Percentiles rank a stretch among this genome's conserved stretches.
These are phyloP conservation scores for Eristalis intricaria DNA, from an alignment of 2,888 invertebrate species.

Conservation along the genomic window DNA sequence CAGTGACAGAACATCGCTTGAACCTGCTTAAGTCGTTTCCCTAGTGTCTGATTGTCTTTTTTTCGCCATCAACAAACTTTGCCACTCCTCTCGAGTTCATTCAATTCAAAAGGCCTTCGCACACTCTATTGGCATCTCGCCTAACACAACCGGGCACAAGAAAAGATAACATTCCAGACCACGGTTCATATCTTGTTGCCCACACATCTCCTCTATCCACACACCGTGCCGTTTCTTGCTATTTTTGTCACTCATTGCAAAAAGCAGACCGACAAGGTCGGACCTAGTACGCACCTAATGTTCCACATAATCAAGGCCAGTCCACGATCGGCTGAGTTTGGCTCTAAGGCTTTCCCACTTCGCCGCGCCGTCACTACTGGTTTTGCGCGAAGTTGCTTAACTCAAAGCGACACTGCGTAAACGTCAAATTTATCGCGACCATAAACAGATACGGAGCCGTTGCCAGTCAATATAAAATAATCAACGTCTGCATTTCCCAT, in stretches of 20 bases:
- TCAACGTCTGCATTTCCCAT: not conserved
- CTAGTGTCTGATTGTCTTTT: too few species aligned
- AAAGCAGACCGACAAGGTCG: not conserved
- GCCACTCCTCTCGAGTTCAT: not conserved
- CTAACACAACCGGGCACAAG: not conserved
- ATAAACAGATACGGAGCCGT: not conserved
- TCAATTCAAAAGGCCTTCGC: not conserved
- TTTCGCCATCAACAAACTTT: not conserved
- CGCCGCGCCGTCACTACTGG: not conserved
- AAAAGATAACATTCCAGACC: not conserved
- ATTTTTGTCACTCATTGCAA: not conserved
- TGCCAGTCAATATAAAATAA: not conserved
- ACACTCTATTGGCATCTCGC: not conserved
- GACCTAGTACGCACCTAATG: not conserved
- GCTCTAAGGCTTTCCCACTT: not conserved
- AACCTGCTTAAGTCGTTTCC: too few species aligned
- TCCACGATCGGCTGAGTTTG: not conserved
- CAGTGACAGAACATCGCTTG: too few species aligned
- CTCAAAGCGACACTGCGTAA: not conserved
- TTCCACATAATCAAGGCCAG: not conserved
- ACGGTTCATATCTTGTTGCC: not conserved
- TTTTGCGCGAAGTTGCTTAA: not conserved
- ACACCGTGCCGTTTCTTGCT: not conserved
- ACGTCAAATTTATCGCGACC: not conserved
- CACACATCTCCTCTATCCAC: not conserved